Evolutionary conservation across 1,140 invertebrate species (phyloP).

Genomic region (Macrosteles quadrilineatus): DNA sequence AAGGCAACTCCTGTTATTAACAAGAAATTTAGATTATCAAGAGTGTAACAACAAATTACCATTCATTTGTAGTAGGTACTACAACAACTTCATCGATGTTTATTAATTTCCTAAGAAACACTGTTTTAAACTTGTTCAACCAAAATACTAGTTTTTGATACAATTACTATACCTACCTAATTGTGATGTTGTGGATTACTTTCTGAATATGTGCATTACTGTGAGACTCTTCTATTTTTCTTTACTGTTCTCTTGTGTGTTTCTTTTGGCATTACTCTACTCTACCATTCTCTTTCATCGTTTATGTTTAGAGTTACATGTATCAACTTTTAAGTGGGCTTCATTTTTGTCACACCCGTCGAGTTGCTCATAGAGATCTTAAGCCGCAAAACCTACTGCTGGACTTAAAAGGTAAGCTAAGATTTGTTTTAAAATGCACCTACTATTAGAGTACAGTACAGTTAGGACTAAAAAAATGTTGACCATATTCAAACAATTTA

Average conservation of each 20-base stretch:
- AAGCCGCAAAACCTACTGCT: conserved; percentile 92
- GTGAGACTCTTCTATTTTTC: too few species aligned
- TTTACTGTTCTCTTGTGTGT: too few species aligned
- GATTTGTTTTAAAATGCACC: not conserved
- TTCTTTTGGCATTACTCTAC: too few species aligned
- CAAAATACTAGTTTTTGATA: too few species aligned
- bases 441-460: not conserved
- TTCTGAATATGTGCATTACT: too few species aligned
- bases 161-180: too few species aligned
- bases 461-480: not conserved
- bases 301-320: conserved; percentile 76
- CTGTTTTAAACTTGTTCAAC: too few species aligned
- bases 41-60: not conserved
- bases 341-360: conserved; percentile 87
- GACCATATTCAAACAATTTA: too few species aligned
- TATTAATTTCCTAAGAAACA: too few species aligned
- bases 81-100: too few species aligned
- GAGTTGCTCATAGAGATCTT: conserved; percentile 86
- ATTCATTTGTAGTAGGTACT: not conserved
- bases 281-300: too few species aligned
- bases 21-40: not conserved
- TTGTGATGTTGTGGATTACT: too few species aligned
- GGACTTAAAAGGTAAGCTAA: conserved; percentile 56
- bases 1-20: not conserved
- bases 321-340: conserved; percentile 89